Percentiles rank a stretch among this genome's conserved stretches.
Evolutionary conservation across 2,113 vertebrate genomes (phyloP).

Genomic region (Martes martes): DNA sequence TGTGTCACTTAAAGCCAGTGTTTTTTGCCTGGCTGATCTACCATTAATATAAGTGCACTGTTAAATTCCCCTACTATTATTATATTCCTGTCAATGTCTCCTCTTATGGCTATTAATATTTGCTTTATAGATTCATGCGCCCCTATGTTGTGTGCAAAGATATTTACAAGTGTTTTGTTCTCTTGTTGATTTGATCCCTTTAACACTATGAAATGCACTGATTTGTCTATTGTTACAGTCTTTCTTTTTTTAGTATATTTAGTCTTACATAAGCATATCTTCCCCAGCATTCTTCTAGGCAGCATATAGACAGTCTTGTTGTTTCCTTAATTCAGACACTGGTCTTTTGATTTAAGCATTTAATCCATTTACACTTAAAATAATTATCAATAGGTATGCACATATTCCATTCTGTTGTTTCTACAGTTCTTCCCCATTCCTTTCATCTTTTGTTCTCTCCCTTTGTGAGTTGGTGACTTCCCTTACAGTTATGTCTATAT

Average conservation of each 20-base stretch:
- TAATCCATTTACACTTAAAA: neutral
- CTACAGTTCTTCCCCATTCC: neutral
- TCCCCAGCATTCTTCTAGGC: neutral
- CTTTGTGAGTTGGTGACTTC: neutral
- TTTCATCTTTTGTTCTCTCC: neutral
- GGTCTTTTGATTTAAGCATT: neutral
- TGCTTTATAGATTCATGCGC: neutral
- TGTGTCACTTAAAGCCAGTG: neutral
- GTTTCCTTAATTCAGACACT: neutral
- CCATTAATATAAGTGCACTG: neutral
- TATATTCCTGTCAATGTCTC: neutral
- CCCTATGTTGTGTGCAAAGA: neutral
- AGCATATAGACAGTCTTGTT: neutral
- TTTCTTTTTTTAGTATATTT: neutral
- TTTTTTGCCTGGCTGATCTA: neutral
- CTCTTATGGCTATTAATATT: neutral
- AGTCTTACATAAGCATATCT: neutral
- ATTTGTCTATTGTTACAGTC: neutral
- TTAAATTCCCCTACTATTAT: neutral
- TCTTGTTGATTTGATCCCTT: neutral
- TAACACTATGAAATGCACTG: neutral
- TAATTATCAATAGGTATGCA: neutral
- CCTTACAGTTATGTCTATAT: neutral
- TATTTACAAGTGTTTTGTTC: neutral
- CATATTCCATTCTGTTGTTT: neutral